Evolutionary conservation across 2,113 vertebrate genomes (phyloP).

Genomic region (Atlantisia rogersi): DNA sequence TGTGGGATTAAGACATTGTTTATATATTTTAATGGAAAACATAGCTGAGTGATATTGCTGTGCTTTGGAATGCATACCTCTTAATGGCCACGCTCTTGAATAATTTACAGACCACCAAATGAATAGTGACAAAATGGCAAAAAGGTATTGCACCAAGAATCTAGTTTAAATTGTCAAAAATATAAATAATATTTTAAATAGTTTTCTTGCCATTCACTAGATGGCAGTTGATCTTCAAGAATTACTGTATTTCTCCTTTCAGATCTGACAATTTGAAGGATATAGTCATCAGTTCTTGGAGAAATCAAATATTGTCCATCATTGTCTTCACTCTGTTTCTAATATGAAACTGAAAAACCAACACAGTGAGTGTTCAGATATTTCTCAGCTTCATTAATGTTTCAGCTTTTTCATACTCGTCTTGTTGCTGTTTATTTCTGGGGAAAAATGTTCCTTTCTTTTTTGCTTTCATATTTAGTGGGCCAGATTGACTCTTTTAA

Average conservation of each 20-base stretch:
- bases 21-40: not conserved
- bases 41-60: not conserved
- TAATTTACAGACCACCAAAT: not conserved
- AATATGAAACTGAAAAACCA: not conserved
- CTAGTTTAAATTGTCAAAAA: not conserved
- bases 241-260: slow-evolving; percentile 16
- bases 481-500: not conserved
- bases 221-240: slow-evolving; percentile 69
- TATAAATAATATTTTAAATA: not conserved
- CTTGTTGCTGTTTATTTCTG: not conserved
- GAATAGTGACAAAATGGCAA: not conserved
- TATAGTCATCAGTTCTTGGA: not conserved
- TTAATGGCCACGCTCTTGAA: not conserved
- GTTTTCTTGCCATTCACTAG: slow-evolving; percentile 60
- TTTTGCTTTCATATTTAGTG: not conserved
- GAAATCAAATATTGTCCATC: not conserved
- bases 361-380: slow-evolving; percentile 7
- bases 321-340: not conserved
- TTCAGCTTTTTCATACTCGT: not conserved
- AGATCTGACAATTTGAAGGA: not conserved
- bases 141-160: not conserved
- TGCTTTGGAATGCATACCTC: not conserved
- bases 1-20: not conserved
- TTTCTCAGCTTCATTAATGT: slow-evolving; percentile 2
- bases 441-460: not conserved